A percentile compares a stretch with the other conserved stretches of the same genome.
Evolutionary conservation across 1,140 invertebrate genomes (phyloP).

Genomic region (Scaptomyza hsui): DNA sequence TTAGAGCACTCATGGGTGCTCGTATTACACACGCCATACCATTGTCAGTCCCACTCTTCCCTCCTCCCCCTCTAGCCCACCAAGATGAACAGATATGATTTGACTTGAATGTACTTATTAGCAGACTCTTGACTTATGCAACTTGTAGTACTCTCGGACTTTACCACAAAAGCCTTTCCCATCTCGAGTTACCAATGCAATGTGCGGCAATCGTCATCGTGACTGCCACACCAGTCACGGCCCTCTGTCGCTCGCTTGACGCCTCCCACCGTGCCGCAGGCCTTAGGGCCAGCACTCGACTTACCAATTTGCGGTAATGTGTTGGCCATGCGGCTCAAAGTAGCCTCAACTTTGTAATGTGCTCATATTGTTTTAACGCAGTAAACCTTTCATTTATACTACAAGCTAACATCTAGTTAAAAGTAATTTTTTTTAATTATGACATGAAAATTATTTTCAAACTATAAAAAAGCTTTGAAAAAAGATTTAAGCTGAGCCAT

Average conservation of each 20-base stretch:
- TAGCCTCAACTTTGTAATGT: slow-evolving; percentile 13
- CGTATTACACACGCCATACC: slow-evolving; percentile 21
- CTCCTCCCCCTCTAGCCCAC: background rate
- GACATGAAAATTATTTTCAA: background rate
- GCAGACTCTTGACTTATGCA: slow-evolving; percentile 36
- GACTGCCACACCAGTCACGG: slow-evolving; percentile 16
- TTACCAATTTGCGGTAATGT: slow-evolving; percentile 25
- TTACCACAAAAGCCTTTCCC: slow-evolving; percentile 29
- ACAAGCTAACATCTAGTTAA: background rate
- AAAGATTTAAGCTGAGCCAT: too few species aligned
- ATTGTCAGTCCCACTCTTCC: background rate
- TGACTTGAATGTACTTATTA: slow-evolving; percentile 8
- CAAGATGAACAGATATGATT: slow-evolving; percentile 9
- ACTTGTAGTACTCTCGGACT: slow-evolving; percentile 7
- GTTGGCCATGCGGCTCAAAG: slow-evolving; percentile 9
- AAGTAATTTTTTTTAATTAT: background rate
- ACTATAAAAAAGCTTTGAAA: too few species aligned
- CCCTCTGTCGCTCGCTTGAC: background rate
- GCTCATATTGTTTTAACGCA: background rate
- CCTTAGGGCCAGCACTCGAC: background rate
- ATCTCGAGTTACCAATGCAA: slow-evolving; percentile 47
- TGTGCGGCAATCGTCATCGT: slow-evolving; percentile 28
- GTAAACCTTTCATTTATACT: background rate
- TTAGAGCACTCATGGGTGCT: slow-evolving; percentile 26
- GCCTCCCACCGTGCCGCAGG: background rate